Percentiles rank a stretch among this genome's conserved stretches.
Conservation (phyloP, 2,888 invertebrate species). For the Allolobophora icterica region DNA sequence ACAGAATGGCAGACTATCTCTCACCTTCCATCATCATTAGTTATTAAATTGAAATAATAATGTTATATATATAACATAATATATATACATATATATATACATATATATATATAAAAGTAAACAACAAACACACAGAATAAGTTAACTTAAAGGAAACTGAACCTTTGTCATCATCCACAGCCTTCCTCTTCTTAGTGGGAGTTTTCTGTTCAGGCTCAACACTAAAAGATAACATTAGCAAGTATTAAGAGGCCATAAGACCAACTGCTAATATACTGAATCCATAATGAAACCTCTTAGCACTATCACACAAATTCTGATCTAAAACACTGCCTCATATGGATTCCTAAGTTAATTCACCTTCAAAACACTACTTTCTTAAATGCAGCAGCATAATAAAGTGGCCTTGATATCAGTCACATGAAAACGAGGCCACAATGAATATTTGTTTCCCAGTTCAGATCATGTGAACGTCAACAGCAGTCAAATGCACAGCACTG, state of each 20-base stretch:
- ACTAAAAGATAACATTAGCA: background rate
- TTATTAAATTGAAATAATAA: too few relatives aligned
- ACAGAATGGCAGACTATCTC: too few relatives aligned
- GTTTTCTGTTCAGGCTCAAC: background rate
- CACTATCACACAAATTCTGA: background rate
- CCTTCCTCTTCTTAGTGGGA: conserved; percentile 8
- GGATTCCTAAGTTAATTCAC: background rate
- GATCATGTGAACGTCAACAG: background rate
- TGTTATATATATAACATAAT: too few relatives aligned
- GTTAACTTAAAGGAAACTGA: background rate
- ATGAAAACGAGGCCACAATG: background rate
- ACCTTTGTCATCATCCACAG: background rate
- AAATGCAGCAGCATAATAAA: background rate
- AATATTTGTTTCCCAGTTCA: background rate
- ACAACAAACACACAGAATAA: background rate
- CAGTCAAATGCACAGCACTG: background rate
- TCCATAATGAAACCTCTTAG: background rate
- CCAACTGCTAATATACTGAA: background rate
- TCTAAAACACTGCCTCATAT: background rate
- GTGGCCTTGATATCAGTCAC: background rate
- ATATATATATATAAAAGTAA: background rate
- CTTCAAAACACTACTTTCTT: background rate
- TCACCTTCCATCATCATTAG: too few relatives aligned
- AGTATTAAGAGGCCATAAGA: background rate
- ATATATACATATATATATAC: too few relatives aligned